Percentiles rank a stretch among this genome's conserved stretches.
These are phyloP conservation scores for Drosophila fungiperda DNA, from an alignment of 2,888 invertebrate genomes.

Conservation along the genomic window DNA sequence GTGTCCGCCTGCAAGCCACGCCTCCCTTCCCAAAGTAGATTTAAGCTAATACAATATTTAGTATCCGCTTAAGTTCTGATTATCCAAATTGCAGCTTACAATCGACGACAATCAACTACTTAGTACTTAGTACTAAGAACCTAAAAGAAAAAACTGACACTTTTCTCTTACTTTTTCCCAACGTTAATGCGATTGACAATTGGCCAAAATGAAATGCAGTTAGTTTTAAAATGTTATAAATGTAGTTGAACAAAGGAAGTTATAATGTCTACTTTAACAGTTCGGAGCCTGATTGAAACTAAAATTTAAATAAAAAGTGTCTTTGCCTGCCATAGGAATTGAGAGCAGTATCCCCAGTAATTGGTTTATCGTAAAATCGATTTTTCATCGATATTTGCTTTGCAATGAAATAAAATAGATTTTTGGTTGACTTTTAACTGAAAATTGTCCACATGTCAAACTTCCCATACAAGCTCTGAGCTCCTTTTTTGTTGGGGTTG, in stretches of 20 bases:
- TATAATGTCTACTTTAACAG: neutral
- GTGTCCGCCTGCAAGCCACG: neutral
- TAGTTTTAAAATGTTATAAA: neutral
- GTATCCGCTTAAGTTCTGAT: constrained; percentile 49
- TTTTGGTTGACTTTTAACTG: constrained; percentile 9
- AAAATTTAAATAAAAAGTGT: neutral
- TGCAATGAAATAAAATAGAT: neutral
- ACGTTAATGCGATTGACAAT: neutral
- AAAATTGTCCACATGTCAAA: constrained; percentile 26
- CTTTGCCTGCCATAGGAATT: too few species aligned
- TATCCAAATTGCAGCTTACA: constrained; percentile 68
- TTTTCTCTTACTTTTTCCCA: neutral
- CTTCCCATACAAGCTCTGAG: neutral
- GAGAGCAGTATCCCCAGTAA: too few species aligned
- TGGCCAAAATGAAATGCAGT: neutral
- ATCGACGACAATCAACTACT: constrained; percentile 27
- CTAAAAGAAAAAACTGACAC: neutral
- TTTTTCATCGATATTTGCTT: neutral
- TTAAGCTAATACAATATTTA: constrained; percentile 52
- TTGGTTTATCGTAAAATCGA: neutral
- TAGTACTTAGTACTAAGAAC: constrained; percentile 13
- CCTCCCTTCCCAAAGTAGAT: constrained; percentile 19
- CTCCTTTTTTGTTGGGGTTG: neutral
- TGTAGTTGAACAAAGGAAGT: neutral
- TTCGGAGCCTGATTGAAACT: neutral